A percentile compares a stretch with the other conserved stretches of the same genome.
Evolutionary conservation across 2,797 vertebrate species (phyloP).

Genomic region (Argentina silus): DNA sequence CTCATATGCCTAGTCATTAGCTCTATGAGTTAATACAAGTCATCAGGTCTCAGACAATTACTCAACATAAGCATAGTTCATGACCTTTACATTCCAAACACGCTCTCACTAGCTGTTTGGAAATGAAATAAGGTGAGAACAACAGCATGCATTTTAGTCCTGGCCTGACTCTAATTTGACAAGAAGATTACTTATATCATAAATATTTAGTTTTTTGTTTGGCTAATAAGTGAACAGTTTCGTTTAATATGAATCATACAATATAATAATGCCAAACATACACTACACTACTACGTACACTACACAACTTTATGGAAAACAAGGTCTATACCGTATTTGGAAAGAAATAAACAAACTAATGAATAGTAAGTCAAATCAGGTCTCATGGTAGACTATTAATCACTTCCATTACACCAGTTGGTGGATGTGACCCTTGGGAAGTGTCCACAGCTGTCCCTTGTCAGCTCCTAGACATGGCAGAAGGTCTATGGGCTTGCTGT

Average conservation of each 20-base stretch:
- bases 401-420: neutral
- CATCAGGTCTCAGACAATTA: no score
- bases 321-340: neutral
- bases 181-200: neutral
- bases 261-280: neutral
- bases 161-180: neutral
- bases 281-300: no score
- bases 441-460: constrained; percentile 13
- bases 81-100: neutral
- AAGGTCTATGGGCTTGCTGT: constrained; percentile 7
- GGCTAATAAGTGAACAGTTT: neutral
- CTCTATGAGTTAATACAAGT: no score
- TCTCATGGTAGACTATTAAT: no score
- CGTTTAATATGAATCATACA: neutral
- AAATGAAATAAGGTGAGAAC: neutral
- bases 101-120: neutral
- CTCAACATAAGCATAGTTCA: neutral
- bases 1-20: no score
- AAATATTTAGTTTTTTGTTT: neutral
- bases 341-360: no score
- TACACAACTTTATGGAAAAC: neutral
- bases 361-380: no score
- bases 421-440: neutral
- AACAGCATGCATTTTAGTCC: neutral
- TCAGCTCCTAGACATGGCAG: constrained; percentile 15